These are phyloP conservation scores for Peromyscus melanophrys DNA, from an alignment of 2,797 vertebrate genomes.

Conservation along the genomic window DNA sequence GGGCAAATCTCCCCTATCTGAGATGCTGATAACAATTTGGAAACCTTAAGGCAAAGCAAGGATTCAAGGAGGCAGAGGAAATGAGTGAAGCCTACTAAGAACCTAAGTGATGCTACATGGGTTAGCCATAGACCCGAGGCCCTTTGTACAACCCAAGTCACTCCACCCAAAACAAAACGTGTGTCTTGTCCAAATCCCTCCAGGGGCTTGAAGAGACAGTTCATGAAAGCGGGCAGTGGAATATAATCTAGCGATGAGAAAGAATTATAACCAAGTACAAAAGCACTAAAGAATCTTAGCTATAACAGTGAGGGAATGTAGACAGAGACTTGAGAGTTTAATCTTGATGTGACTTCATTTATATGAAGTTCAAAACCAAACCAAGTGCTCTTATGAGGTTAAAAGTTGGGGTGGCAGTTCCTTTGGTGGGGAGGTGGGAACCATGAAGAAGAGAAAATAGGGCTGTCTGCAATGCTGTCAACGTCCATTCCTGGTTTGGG, in stretches of 20 bases:
- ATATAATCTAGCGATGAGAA: neutral
- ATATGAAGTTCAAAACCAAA: neutral
- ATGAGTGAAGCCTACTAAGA: neutral
- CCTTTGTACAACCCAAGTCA: too few relatives aligned
- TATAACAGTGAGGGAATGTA: neutral
- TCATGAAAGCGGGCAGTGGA: neutral
- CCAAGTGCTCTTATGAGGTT: neutral
- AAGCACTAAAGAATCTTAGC: neutral
- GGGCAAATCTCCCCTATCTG: neutral
- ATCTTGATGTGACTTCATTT: neutral
- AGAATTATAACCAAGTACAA: neutral
- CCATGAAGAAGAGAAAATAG: neutral
- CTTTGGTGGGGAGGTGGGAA: neutral
- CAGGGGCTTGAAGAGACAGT: neutral
- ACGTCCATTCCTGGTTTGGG: neutral
- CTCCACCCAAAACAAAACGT: neutral
- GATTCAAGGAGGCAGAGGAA: neutral
- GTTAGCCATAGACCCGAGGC: neutral
- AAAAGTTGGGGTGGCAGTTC: neutral
- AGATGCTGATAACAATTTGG: neutral
- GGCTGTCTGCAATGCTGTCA: neutral
- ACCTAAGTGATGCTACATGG: accelerated
- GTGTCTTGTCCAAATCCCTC: neutral
- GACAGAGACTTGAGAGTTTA: neutral
- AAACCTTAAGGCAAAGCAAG: neutral